Percentiles rank a stretch among this genome's conserved stretches.
Evolutionary conservation across 2,113 vertebrate genomes (phyloP).

Genomic region (Irena cyanogastra): DNA sequence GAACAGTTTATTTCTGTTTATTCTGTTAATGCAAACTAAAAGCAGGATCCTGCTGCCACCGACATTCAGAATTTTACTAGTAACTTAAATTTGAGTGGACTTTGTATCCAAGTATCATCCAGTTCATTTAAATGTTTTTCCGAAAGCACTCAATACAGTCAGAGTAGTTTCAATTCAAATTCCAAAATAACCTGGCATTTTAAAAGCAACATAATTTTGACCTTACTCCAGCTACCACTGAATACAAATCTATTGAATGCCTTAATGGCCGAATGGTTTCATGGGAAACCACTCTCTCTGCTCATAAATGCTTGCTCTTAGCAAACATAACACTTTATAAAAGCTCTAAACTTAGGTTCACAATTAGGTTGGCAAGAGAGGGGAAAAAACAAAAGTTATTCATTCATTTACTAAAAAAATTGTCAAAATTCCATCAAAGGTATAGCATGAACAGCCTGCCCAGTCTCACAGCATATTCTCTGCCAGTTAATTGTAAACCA

Average conservation of each 20-base stretch:
- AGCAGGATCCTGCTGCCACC: not conserved
- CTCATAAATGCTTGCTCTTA: conserved; percentile 46
- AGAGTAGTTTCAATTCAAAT: not conserved
- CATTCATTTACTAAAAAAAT: not conserved
- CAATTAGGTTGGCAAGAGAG: conserved; percentile 2
- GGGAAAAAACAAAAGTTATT: not conserved
- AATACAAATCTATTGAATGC: not conserved
- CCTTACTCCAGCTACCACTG: conserved; percentile 7
- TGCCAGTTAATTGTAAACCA: not conserved
- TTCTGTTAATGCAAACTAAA: not conserved
- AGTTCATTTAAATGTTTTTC: not conserved
- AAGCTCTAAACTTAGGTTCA: conserved; percentile 37
- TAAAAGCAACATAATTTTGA: not conserved
- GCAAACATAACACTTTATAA: conserved; percentile 46
- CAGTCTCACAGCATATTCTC: not conserved
- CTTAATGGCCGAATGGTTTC: conserved; percentile 4
- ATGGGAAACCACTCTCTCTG: conserved; percentile 11
- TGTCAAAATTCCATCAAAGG: not conserved
- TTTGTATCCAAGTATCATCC: not conserved
- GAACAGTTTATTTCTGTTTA: not conserved
- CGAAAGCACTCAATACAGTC: not conserved
- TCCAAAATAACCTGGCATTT: not conserved
- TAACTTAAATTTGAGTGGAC: not conserved
- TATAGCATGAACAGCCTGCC: not conserved
- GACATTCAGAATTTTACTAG: not conserved